phyloP scores from a whole-genome alignment of 2,113 vertebrate genomes.

The Sclerurus mexicanus region DNA sequence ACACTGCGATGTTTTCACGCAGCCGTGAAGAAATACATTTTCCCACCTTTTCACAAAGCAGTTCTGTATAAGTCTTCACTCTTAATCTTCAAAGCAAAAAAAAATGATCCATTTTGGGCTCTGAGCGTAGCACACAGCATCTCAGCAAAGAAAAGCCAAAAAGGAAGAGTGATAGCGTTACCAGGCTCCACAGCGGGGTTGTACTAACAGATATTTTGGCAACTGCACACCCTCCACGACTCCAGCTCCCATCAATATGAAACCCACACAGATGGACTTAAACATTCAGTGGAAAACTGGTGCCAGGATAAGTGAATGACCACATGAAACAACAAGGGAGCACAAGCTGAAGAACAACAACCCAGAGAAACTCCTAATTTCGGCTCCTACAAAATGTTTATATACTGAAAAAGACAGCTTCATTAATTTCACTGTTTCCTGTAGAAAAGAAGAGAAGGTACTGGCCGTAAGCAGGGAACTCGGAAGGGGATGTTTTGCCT shows the following conservation, averaged over 20 bases:
- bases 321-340: neutral
- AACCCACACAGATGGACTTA: neutral
- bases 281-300: neutral
- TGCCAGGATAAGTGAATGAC: neutral
- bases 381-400: neutral
- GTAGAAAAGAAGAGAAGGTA: neutral
- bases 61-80: neutral
- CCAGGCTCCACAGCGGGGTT: neutral
- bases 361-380: accelerated
- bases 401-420: neutral
- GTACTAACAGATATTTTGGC: constrained; percentile 7
- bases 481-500: neutral
- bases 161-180: neutral
- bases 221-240: neutral
- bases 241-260: neutral
- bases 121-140: neutral
- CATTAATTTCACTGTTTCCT: neutral
- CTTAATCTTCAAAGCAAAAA: neutral
- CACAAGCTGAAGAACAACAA: neutral
- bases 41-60: neutral
- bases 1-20: neutral
- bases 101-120: neutral
- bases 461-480: neutral
- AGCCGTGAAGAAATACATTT: neutral
- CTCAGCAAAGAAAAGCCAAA: neutral